Conservation (phyloP, 2,888 invertebrate genomes). For the Empis stercorea region DNA sequence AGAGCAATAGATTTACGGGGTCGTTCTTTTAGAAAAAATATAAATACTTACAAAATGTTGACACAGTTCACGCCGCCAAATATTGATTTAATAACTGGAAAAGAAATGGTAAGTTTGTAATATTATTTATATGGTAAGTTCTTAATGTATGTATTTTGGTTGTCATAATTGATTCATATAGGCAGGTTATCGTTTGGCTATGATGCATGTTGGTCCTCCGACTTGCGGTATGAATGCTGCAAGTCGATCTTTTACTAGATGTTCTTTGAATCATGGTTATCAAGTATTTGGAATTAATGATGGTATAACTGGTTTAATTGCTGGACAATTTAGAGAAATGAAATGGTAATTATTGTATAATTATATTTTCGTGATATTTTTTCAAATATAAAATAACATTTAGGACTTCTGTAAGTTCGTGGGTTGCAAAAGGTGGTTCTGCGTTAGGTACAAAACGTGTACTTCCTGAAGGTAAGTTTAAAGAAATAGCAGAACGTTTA, state of each 20-base stretch:
- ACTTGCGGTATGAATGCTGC: constrained; percentile 97
- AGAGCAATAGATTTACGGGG: constrained; percentile 83
- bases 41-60: constrained; percentile 83
- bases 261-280: constrained; percentile 82
- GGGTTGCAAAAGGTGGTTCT: constrained; percentile 91
- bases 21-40: constrained; percentile 74
- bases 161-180: constrained; percentile 27
- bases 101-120: constrained; percentile 42
- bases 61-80: constrained; percentile 78
- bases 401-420: constrained; percentile 88
- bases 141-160: no score
- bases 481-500: constrained; percentile 64
- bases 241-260: constrained; percentile 84
- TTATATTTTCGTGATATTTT: not conserved
- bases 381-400: not conserved
- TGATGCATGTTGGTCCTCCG: constrained; percentile 92
- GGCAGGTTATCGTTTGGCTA: constrained; percentile 66
- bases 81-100: constrained; percentile 42
- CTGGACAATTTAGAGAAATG: constrained; percentile 64
- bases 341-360: constrained; percentile 34
- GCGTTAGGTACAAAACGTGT: constrained; percentile 86
- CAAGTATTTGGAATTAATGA: constrained; percentile 82
- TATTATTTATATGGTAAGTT: no score
- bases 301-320: constrained; percentile 80
- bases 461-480: constrained; percentile 60